Percentiles rank a stretch among this genome's conserved stretches.
Evolutionary conservation across 2,113 vertebrate species (phyloP).

Genomic region (Myocastor coypus): DNA sequence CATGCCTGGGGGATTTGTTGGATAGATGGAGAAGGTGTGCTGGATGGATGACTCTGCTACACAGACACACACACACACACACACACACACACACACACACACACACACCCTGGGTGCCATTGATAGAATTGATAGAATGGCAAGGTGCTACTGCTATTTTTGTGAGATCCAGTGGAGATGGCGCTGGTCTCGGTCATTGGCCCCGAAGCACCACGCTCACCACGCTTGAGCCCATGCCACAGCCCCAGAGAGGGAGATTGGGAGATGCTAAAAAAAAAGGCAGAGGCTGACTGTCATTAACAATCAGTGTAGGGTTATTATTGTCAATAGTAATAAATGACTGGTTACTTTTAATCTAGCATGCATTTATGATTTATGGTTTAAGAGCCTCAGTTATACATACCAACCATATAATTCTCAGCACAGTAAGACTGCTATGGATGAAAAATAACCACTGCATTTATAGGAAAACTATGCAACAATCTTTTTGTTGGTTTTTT

Average conservation of each 20-base stretch:
- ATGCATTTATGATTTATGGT: neutral
- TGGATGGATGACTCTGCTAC: neutral
- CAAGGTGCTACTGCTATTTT: neutral
- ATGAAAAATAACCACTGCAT: neutral
- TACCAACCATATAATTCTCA: neutral
- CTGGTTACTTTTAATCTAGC: neutral
- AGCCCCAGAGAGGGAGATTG: neutral
- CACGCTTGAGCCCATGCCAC: rapidly evolving
- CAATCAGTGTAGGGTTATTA: neutral
- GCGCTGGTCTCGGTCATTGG: neutral
- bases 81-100: too few species aligned
- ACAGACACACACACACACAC: too few species aligned
- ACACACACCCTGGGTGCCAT: neutral
- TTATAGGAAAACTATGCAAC: neutral
- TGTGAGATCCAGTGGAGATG: neutral
- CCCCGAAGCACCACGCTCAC: rapidly evolving
- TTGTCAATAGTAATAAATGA: neutral
- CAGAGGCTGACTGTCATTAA: neutral
- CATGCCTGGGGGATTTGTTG: neutral
- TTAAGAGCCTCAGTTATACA: neutral
- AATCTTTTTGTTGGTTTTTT: neutral
- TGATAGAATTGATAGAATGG: neutral
- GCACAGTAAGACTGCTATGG: neutral
- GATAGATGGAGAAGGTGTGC: neutral
- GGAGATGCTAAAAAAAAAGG: neutral